Conservation (phyloP, 2,888 invertebrate genomes). For the Molorchus minor region DNA sequence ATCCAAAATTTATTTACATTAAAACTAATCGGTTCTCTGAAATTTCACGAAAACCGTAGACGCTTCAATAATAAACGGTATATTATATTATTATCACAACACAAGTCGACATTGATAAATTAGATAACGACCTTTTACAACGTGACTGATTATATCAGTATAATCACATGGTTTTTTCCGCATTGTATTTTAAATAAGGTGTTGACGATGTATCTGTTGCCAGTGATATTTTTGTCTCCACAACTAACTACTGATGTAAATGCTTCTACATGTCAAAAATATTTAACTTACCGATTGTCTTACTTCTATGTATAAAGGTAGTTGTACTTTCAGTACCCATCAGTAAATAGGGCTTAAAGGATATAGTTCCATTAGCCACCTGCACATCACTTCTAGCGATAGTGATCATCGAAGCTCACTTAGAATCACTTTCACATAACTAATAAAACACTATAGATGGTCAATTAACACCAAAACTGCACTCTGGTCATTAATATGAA, state of each 20-base stretch:
- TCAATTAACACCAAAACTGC: constrained; percentile 23
- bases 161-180: background rate
- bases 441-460: constrained; percentile 33
- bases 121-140: background rate
- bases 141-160: background rate
- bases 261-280: background rate
- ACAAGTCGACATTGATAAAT: background rate
- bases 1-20: background rate
- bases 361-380: constrained; percentile 44
- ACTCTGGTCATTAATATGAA: constrained; percentile 18
- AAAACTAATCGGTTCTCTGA: background rate
- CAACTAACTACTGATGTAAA: background rate
- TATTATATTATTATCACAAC: background rate
- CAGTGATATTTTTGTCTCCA: constrained; percentile 28
- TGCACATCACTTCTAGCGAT: constrained; percentile 54
- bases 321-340: constrained; percentile 53
- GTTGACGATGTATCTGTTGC: constrained; percentile 25
- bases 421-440: constrained; percentile 38
- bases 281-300: constrained; percentile 50
- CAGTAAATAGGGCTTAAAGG: constrained; percentile 45
- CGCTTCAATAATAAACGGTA: background rate
- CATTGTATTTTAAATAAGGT: background rate
- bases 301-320: constrained; percentile 44
- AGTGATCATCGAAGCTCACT: constrained; percentile 53
- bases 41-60: background rate